Base-by-base conservation (phyloP, 64 coral and sea anemone genomes). In the Montipora efflorescens region DNA sequence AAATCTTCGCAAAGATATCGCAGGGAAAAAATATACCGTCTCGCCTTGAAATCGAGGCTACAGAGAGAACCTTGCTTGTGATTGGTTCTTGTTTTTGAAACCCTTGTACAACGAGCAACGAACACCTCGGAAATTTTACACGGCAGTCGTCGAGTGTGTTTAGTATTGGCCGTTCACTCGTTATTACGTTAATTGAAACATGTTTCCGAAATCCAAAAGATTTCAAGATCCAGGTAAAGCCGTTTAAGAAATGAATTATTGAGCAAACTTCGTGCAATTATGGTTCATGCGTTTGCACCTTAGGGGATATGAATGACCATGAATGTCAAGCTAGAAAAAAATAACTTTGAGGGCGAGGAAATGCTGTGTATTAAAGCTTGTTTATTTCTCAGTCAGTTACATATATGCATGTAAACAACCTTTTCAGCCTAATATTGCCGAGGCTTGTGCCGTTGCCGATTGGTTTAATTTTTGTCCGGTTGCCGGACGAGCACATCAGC, bases 141-240 rank as follows among this genome's bases (percentile, higher is more conserved):
- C 6, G 4, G 53, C 53, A 8, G 53, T 57, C 11, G 11, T 8
- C 6, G 11, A 57, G 11, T 8, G 53, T 8, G 11, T 11, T 7
- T 11, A 8, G 53, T 57, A 57, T 57, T 0, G 6, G 6, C 7
- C 53, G 53, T 28, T 18, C 11, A 67, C 36, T 25, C 8, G 53
- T 64, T 78, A 67, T 44, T 85, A 15, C 58, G 50, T 1, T 4
- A 18, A 23, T n/a, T 12, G 25, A 77, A 87, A 71, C 47, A 95
- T 95, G 93, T 95, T 95, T 15, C 82, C 88, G 3, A 95, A 91
- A 52, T 69, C 93, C 23, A 95, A 95, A 59, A 82, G 93, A 47
- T 95, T 95, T 95, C 93, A 91, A 50, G 88, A 91, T 36, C 1
- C 80, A 91, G 93, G 93, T 95, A 91, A 36, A 66, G 88, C 45